Conservation (phyloP, 2,888 invertebrate species). For the Chromoteleia sp. region DNA sequence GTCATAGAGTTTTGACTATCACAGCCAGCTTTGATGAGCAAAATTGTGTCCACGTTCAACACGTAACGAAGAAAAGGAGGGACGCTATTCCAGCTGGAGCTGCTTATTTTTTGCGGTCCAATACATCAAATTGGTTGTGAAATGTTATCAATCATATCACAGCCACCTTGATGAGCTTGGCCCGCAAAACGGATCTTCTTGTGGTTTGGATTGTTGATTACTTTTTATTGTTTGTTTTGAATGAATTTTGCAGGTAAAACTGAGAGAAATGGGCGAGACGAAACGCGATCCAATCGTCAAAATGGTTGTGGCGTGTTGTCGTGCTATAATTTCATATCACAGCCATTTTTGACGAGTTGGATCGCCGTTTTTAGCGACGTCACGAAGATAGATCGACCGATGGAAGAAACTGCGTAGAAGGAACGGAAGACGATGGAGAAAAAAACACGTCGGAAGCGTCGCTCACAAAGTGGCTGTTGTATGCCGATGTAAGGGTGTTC, state of each 20-base stretch:
- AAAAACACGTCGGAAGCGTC: conserved; percentile 83
- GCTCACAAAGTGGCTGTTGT: conserved; percentile 97
- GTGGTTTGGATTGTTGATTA: neutral
- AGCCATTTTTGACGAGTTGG: conserved; percentile 98
- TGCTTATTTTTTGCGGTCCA: conserved; percentile 86
- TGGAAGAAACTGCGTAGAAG: conserved; percentile 45
- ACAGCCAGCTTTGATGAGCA: conserved; percentile 99
- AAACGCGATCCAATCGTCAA: conserved; percentile 72
- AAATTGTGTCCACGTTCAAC: conserved; percentile 86
- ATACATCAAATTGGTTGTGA: conserved; percentile 96
- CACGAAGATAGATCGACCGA: conserved; percentile 50
- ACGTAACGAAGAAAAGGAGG: conserved; percentile 44
- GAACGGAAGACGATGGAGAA: conserved; percentile 26
- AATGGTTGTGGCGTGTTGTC: conserved; percentile 83
- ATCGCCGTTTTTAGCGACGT: conserved; percentile 86
- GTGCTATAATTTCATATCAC: conserved; percentile 86
- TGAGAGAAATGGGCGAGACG: conserved; percentile 7
- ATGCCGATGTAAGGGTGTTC: conserved; percentile 88
- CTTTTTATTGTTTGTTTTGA: conserved; percentile 7
- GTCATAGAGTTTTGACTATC: conserved; percentile 93
- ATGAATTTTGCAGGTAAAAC: conserved; percentile 1
- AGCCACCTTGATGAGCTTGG: conserved; percentile 98
- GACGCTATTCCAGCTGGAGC: conserved; percentile 12
- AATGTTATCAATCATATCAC: conserved; percentile 94
- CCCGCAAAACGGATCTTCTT: conserved; percentile 84